Percentiles rank a stretch among this genome's conserved stretches.
phyloP scores from a whole-genome alignment of 2,797 vertebrate genomes.

The Xerus rutilus region DNA sequence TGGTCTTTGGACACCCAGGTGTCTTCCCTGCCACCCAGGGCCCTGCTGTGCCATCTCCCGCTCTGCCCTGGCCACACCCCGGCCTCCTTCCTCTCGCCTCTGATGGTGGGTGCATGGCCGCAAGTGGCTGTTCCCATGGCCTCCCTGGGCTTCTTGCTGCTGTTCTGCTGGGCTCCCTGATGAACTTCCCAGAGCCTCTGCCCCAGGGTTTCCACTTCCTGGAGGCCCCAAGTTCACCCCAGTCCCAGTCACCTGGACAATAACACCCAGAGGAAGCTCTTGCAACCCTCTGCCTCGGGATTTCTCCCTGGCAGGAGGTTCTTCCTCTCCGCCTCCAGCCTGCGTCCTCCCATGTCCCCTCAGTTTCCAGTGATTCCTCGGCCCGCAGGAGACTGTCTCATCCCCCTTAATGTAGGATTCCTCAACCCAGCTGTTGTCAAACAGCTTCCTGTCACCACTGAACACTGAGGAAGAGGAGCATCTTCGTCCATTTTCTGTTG shows the following conservation, averaged over 20 bases:
- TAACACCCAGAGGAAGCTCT: background rate
- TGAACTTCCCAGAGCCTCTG: constrained; percentile 18
- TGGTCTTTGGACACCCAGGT: background rate
- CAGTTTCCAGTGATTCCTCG: background rate
- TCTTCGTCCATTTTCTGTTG: background rate
- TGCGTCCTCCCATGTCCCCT: background rate
- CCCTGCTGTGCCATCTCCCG: background rate
- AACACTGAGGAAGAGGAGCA: background rate
- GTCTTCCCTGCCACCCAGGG: background rate
- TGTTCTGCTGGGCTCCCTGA: background rate
- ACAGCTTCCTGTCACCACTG: background rate
- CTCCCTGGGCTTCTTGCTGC: background rate
- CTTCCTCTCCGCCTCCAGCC: background rate
- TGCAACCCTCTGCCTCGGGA: background rate
- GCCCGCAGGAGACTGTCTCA: background rate
- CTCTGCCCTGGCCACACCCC: background rate
- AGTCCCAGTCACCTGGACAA: fast-evolving
- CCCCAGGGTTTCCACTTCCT: background rate
- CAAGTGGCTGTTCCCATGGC: background rate
- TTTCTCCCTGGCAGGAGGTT: background rate
- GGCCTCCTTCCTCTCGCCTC: background rate
- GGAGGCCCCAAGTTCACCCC: background rate
- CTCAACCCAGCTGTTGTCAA: background rate
- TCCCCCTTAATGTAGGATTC: background rate
- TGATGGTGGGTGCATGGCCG: fast-evolving